Evolutionary conservation across 2,113 vertebrate species (phyloP).

Genomic region (Spea multiplicata): DNA sequence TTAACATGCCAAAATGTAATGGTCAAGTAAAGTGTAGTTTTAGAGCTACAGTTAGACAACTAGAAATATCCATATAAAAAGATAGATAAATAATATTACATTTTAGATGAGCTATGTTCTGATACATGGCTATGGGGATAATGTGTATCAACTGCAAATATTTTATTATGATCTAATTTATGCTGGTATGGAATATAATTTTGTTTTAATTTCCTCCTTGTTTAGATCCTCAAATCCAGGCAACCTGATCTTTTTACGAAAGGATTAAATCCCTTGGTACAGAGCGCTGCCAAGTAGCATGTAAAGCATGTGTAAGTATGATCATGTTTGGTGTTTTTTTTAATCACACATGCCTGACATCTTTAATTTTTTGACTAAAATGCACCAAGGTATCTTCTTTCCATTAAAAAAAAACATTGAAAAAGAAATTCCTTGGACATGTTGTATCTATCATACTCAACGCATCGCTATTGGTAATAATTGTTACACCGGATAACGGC

Average conservation of each 20-base stretch:
- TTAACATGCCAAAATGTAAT: no score
- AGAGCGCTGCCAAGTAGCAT: constrained; percentile 11
- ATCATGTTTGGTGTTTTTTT: constrained; percentile 3
- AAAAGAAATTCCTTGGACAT: constrained; percentile 6
- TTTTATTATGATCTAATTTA: background rate
- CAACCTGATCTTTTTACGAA: constrained; percentile 33
- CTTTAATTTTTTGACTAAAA: background rate
- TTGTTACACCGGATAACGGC: constrained; percentile 15
- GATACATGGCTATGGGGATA: background rate
- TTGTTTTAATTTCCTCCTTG: constrained; percentile 13
- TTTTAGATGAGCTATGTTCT: no score
- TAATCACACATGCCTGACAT: constrained; percentile 8
- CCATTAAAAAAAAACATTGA: constrained; percentile 2
- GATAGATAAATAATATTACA: no score
- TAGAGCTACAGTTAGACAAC: no score
- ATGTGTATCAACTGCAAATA: background rate
- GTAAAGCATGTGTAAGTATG: constrained; percentile 4
- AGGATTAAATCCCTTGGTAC: constrained; percentile 10
- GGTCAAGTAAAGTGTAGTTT: no score
- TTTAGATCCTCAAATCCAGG: constrained; percentile 6
- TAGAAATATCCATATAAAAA: no score
- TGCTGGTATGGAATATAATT: background rate
- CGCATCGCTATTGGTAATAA: constrained; percentile 11
- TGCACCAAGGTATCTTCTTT: constrained; percentile 3
- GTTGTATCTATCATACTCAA: constrained; percentile 18